Base-by-base conservation (phyloP, 1,140 invertebrate species). In the Drosophila mojavensis region DNA sequence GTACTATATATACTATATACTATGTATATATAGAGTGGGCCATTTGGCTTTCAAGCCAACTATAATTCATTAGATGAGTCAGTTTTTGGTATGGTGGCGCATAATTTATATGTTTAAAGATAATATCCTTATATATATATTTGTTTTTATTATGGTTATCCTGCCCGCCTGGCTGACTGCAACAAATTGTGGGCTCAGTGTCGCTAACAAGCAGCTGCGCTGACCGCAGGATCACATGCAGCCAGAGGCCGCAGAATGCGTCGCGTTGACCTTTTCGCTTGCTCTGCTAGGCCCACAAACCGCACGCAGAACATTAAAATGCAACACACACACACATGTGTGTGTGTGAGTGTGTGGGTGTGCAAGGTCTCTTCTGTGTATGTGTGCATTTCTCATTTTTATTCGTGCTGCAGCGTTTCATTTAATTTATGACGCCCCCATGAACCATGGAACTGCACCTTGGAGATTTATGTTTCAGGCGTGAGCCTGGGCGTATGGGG, bases 201-300 rank as follows among this genome's bases (percentile, higher is more conserved):
- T 58, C 78, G 74, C 79, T 74, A 81, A 69, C 64, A 69, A 43
- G 64, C 53, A 59, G 60, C 33, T 75, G 66, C 64, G 77, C 75
- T 79, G 66, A 79, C 82, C 82, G 68, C 83, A 79, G 68, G 28
- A 47, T 47, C 61, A 55, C 53, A 60, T 58, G 45, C 28, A 33
- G 56, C 13, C 43, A 43, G 51, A 59, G 43, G 72, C 70, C 75
- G 67, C 83, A 79, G 64, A 20, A 56, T 64, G 79, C 79, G 68
- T 63, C 60, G 53, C 53, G 83, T 75, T 88, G 83, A 85, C 82
- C 82, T 88, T 85, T 88, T 48, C 36, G 68, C 58, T 51, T 58
- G 33, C 15, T 15, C n/a, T 20, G 33, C 79, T 79, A 64, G 62
- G 62, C 71, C 43, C 65, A 65, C 62, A 33, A 43, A 28, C 51